phyloP scores from a whole-genome alignment of 2,113 vertebrate species.

The Tympanuchus pallidicinctus region DNA sequence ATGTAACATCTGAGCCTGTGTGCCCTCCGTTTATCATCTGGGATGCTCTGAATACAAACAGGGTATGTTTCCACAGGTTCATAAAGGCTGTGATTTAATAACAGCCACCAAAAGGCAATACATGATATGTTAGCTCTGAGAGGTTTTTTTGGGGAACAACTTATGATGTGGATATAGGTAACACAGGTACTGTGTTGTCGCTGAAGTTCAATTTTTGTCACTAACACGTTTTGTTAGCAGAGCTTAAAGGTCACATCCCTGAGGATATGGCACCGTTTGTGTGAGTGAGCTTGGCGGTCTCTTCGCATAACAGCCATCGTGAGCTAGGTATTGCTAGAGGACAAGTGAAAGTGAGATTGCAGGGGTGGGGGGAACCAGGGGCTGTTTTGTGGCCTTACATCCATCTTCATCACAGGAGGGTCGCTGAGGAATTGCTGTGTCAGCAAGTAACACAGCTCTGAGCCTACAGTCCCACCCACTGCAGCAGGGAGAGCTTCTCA shows the following conservation, averaged over 20 bases:
- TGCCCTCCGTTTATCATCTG: neutral
- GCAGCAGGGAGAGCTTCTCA: constrained; percentile 40
- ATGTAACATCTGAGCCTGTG: neutral
- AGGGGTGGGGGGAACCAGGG: neutral
- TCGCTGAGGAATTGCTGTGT: neutral
- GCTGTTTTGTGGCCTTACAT: constrained; percentile 30
- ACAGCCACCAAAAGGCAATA: neutral
- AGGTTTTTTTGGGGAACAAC: neutral
- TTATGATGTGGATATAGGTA: neutral
- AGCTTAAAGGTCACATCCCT: constrained; percentile 35
- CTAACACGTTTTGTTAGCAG: constrained; percentile 42
- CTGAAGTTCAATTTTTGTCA: constrained; percentile 32
- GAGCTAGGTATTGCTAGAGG: constrained; percentile 24
- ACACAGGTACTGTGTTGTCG: neutral
- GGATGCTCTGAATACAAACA: neutral
- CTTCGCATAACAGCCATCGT: constrained; percentile 8
- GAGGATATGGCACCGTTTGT: neutral
- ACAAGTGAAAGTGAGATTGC: constrained; percentile 48
- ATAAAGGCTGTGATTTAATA: constrained; percentile 2
- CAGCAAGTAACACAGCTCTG: constrained; percentile 29
- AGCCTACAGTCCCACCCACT: neutral
- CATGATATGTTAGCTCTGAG: neutral
- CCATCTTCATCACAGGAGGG: constrained; percentile 37
- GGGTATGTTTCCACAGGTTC: neutral
- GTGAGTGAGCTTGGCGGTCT: constrained; percentile 30